These are phyloP conservation scores for Picathartes gymnocephalus DNA, from an alignment of 2,113 vertebrate genomes.

Conservation along the genomic window DNA sequence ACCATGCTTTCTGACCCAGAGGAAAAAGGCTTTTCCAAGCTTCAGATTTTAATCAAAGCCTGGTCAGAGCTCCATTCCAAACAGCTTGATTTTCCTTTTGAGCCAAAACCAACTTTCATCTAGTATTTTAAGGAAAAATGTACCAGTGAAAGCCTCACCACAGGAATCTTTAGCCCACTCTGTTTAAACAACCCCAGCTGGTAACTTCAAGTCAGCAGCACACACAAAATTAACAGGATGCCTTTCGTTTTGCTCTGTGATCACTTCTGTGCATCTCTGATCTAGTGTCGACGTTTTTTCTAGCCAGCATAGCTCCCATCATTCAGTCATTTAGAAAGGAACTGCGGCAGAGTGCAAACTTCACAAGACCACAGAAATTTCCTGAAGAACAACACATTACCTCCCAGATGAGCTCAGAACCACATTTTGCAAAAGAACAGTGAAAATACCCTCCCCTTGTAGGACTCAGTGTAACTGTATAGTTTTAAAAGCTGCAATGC, in stretches of 20 bases:
- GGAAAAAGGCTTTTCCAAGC: neutral
- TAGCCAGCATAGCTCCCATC: neutral
- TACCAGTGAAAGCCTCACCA: neutral
- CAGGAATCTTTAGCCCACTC: neutral
- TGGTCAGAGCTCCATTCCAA: neutral
- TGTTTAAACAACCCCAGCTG: constrained; percentile 13
- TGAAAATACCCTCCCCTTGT: neutral
- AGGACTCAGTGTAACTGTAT: rapidly evolving
- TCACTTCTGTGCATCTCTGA: neutral
- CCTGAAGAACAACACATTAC: neutral
- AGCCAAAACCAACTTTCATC: neutral
- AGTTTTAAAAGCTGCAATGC: neutral
- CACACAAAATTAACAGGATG: neutral
- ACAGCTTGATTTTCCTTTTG: neutral
- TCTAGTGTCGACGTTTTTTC: neutral
- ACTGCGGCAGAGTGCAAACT: neutral
- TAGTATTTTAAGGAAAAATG: neutral
- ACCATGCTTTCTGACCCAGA: neutral
- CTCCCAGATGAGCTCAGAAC: neutral
- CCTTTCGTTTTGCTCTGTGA: neutral
- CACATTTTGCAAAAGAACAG: neutral
- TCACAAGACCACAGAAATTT: neutral
- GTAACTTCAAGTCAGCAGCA: neutral
- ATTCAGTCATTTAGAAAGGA: neutral
- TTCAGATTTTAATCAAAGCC: neutral